Evolutionary conservation across 2,797 vertebrate species (phyloP), one percentile per base, ranked within the genome.

Genomic region (Siniperca obscura): DNA sequence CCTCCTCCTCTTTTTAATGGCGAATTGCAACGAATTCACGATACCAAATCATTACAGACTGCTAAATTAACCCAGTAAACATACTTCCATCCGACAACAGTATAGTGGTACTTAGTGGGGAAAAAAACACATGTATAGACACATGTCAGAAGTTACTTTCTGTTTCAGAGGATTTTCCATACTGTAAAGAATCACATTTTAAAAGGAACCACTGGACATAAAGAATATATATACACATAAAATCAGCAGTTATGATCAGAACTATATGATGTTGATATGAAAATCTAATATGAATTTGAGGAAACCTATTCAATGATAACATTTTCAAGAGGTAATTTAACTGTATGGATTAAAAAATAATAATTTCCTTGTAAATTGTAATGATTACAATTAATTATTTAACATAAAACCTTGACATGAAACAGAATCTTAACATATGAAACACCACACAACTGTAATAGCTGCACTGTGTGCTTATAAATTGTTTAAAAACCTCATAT

Each of bases 401-500:
- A 87, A 61, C 68, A 16, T 74, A 27, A 84, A 82, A 74, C 64
- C 25, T 62, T 36, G 4, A 71, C 57, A 40, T 67, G 8, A 75
- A 81, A 83, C 42, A 27, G 50, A 83, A n/a, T 74, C 30, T 12
- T 3, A 74, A 55, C 73, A 71, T 17, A 57, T 11, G 11, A 77
- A 82, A 83, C 38, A 46, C 0, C n/a, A 38, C 61, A 34, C 16
- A 52, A 57, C 42, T 61, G 56, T 59, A 52, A 81, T 30, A 60
- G 30, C 80, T 76, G 17, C 53, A 13, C 69, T 42, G 25, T 27
- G 67, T 7, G 74, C 84, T 86, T 87, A 90, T 91, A 2, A 92
- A 94, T 90, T 71, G 82, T 91, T 94, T 76, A 91, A 74, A 90
- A 73, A 82, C 7, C 61, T 83, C 50, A 17, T 68, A 83, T 88